A percentile compares a stretch with the other conserved stretches of the same genome.
These are phyloP conservation scores for Contarinia nasturtii DNA, from an alignment of 1,140 invertebrate species.

Conservation along the genomic window DNA sequence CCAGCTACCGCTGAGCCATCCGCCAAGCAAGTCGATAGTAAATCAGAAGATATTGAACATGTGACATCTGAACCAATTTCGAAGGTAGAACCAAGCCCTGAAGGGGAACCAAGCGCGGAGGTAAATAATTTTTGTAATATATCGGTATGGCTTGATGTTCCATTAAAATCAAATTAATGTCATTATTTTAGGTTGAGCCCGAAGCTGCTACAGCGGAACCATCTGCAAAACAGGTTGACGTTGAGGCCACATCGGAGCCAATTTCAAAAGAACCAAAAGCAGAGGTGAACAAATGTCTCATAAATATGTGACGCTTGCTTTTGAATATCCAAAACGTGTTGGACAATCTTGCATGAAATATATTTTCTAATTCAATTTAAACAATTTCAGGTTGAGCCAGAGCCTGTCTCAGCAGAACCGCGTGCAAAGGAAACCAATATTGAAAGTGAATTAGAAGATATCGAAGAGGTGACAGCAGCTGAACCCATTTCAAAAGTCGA, in stretches of 20 bases:
- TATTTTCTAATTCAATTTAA: neutral
- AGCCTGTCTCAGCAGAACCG: conserved; percentile 8
- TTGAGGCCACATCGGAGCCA: conserved; percentile 6
- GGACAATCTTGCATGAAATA: neutral
- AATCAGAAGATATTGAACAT: conserved; percentile 5
- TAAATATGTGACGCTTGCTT: conserved; percentile 7
- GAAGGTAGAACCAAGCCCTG: conserved; percentile 13
- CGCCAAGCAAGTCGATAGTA: conserved; percentile 1
- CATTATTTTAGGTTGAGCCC: neutral
- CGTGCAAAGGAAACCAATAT: conserved; percentile 5
- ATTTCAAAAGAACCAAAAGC: conserved; percentile 5
- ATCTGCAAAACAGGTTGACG: conserved; percentile 1
- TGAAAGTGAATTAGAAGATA: conserved; percentile 6
- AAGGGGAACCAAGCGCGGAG: conserved; percentile 7
- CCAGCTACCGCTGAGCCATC: conserved; percentile 11
- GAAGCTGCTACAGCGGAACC: conserved; percentile 5
- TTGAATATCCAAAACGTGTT: conserved; percentile 2
- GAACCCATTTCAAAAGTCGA: conserved; percentile 3
- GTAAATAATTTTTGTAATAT: neutral
- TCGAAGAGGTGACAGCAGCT: too few species aligned
- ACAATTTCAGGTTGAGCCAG: neutral
- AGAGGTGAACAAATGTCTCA: conserved; percentile 8
- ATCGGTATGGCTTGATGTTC: too few species aligned
- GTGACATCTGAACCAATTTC: conserved; percentile 7
- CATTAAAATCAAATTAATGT: too few species aligned